These are phyloP conservation scores for Scaptomyza montana DNA, from an alignment of 1,140 invertebrate species.

Conservation along the genomic window DNA sequence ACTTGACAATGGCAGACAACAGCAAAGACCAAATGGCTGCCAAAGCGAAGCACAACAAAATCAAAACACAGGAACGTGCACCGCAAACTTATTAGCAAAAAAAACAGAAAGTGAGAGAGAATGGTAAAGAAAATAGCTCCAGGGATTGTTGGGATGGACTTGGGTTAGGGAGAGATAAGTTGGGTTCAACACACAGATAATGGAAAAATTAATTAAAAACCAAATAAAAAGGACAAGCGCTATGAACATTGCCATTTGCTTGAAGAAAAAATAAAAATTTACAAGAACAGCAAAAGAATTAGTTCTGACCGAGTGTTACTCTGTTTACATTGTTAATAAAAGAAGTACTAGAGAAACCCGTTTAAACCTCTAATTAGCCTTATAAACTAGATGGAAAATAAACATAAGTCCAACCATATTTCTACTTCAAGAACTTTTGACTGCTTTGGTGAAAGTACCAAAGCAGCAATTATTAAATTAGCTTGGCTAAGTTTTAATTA, in stretches of 20 bases:
- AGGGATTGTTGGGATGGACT: not conserved
- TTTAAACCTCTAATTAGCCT: no score
- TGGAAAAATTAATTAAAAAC: constrained; percentile 34
- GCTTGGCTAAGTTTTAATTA: not conserved
- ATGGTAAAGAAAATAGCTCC: not conserved
- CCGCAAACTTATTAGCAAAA: constrained; percentile 33
- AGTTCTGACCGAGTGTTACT: not conserved
- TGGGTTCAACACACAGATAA: constrained; percentile 11
- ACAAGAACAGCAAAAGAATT: not conserved
- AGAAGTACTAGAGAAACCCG: no score
- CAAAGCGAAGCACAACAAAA: constrained; percentile 52
- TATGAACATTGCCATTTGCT: not conserved
- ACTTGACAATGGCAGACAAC: constrained; percentile 38
- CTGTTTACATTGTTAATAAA: not conserved
- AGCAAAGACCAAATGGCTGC: constrained; percentile 34
- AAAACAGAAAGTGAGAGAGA: not conserved
- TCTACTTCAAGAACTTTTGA: not conserved
- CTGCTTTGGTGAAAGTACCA: not conserved
- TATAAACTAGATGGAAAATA: no score
- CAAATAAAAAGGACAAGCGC: constrained; percentile 3
- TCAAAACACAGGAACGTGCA: constrained; percentile 60
- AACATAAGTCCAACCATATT: no score
- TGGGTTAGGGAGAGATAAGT: not conserved
- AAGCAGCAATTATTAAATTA: not conserved
- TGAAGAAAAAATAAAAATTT: not conserved